Percentiles rank a stretch among this genome's conserved stretches.
Evolutionary conservation across 2,888 invertebrate genomes (phyloP).

Genomic region (Sinelater perroti): DNA sequence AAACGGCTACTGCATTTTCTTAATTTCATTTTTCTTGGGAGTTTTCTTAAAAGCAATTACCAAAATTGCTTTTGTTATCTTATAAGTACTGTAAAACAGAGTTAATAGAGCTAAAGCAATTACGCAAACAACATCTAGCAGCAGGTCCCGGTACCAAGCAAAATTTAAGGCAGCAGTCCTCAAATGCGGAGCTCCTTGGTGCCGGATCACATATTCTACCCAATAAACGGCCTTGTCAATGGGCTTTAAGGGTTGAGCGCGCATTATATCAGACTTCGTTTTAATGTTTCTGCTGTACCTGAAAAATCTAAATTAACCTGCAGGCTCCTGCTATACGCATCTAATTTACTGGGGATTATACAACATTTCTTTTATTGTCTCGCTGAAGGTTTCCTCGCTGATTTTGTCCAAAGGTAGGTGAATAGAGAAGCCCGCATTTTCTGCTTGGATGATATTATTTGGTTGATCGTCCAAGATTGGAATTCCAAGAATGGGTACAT

Average conservation of each 20-base stretch:
- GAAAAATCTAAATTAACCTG: constrained; percentile 2
- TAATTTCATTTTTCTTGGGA: no score
- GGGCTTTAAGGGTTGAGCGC: constrained; percentile 43
- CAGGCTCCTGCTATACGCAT: no score
- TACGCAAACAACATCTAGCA: constrained; percentile 41
- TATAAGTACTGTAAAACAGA: no score
- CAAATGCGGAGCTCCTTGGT: constrained; percentile 47
- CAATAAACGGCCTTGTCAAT: constrained; percentile 48
- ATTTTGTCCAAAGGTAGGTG: constrained; percentile 55
- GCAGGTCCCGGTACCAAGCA: constrained; percentile 42
- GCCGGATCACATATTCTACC: constrained; percentile 47
- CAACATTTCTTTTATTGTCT: constrained; percentile 56
- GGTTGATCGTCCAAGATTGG: constrained; percentile 30
- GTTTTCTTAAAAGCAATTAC: no score
- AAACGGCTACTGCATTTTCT: no score
- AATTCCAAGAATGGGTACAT: constrained; percentile 28
- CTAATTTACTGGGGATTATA: constrained; percentile 53
- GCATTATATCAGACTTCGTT: constrained; percentile 43
- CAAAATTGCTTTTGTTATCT: no score
- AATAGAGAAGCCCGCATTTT: constrained; percentile 54
- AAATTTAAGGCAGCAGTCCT: constrained; percentile 39
- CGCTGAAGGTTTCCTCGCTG: constrained; percentile 55
- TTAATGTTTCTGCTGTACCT: constrained; percentile 44
- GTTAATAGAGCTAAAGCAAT: no score
- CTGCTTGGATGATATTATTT: constrained; percentile 22